Evolutionary conservation across 1,140 invertebrate genomes (phyloP), one percentile per base, ranked within the genome.

Genomic region (Medauroidea extradentata): DNA sequence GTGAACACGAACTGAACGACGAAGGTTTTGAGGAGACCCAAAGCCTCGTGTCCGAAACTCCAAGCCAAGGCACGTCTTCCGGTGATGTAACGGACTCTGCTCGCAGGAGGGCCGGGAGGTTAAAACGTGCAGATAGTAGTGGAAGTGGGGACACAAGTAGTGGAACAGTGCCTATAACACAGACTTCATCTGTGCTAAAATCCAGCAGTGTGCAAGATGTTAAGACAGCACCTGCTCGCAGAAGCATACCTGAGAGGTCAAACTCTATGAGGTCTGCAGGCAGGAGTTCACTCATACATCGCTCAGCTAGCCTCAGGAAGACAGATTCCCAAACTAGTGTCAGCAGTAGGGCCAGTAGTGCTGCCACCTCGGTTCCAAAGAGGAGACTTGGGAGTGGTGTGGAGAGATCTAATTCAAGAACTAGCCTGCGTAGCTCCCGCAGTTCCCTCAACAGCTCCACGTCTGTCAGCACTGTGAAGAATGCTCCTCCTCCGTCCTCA

Each of bases 21-120:
- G 91, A 94, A 78, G 91, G 91, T 8, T 94, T 94, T 67, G 91
- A 94, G 71, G 91, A 93, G 75, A 91, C 89, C 0, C 89, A 92
- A 62, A 91, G 85, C 63, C 75, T 92, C 23, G 88, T 91, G 48
- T 92, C 90, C 0, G 91, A 93, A 68, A 90, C 87, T 1, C 81
- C 89, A 1, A 91, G 89, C 46, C 88, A 90, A 59, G 88, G 86
- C 54, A 85, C 87, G 2, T 89, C 86, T 0, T 88, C 86, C 0
- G 52, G 52, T 41, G 56, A 57, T 25, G 42, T 50, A 7, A 34
- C 42, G 27, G 56, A 57, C 24, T 49, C 46, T 8, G 27, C 44
- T 23, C 27, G 0, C 44, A 29, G 23, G 34, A 46, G 34, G 19
- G 24, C 43, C 23, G 23, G 42, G 19, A 55, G 62, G 59, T 44